phyloP scores from a whole-genome alignment of 2,888 invertebrate species.

The Cephus pygmeus region DNA sequence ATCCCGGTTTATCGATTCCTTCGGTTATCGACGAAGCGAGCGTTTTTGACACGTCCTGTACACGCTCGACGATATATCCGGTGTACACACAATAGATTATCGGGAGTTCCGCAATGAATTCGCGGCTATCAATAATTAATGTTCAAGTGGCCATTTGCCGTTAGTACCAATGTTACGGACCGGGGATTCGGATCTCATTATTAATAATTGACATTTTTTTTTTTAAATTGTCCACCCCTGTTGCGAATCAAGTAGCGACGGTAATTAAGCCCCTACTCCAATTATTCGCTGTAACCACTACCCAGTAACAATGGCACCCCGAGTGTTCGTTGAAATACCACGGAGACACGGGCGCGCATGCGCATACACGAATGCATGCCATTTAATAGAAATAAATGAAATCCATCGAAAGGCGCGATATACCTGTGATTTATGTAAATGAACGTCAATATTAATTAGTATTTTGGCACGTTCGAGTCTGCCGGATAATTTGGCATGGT shows the following conservation, averaged over 20 bases:
- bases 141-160: background rate
- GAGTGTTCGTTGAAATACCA: background rate
- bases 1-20: background rate
- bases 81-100: background rate
- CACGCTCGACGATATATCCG: background rate
- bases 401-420: background rate
- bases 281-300: background rate
- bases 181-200: background rate
- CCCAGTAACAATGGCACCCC: background rate
- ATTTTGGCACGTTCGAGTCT: background rate
- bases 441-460: background rate
- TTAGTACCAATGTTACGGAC: background rate
- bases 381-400: no score
- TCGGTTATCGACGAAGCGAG: background rate
- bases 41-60: background rate
- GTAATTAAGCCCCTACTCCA: background rate
- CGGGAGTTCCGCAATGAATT: background rate
- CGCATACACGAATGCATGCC: no score
- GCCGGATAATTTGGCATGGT: background rate
- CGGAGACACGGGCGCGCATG: no score
- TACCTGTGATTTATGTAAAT: background rate
- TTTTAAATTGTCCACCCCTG: background rate
- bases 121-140: background rate
- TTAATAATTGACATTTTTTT: background rate
- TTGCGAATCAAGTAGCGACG: background rate